Evolutionary conservation across 2,113 vertebrate species (phyloP), one percentile per base, ranked within the genome.

Genomic region (Mastomys natalensis): DNA sequence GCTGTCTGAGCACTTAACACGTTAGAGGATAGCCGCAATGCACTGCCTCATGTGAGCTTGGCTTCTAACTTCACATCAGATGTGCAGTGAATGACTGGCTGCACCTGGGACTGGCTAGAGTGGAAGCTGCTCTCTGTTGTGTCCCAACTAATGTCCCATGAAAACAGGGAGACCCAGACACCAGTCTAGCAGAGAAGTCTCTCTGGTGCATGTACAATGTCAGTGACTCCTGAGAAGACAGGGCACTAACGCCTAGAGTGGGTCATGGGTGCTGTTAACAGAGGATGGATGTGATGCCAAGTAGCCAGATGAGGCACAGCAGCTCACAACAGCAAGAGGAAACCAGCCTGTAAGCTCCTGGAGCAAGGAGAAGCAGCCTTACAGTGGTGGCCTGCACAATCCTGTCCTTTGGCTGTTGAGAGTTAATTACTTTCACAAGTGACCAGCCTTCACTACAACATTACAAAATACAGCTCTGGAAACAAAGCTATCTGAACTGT

Each of bases 361-460:
- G 5, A 9, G 19, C 3, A 29, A 40, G 15, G 77, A 24, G 4
- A n/a, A 76, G 66, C 31, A 48, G 70, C 21, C 66, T 81, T 3
- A 8, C 0, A 12, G 10, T 11, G 29, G 77, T n/a, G 8, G 37
- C 21, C 55, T 11, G 3, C 37, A 60, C 0, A 6, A 19, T 5
- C 66, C 55, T 94, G 64, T 95, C 40, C 29, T 84, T 72, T 82
- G 74, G 62, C 90, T 92, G 53, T 48, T 74, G 29, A 60, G 84
- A 86, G 40, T 10, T 10, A 60, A 0, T 15, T 68, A 80, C 62
- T 89, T 24, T 24, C 40, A 77, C 0, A 22, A 40, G 78, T 51
- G n/a, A 64, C 12, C 3, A 40, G 87, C 21, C 34, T n/a, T 91
- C 0, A 8, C 11, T 73, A 89, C n/a, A 91, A 94, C 17, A 76